Percentiles rank a stretch among this genome's conserved stretches.
Conservation (phyloP, 2,113 vertebrate species). For the Colistium nudipinnis region DNA sequence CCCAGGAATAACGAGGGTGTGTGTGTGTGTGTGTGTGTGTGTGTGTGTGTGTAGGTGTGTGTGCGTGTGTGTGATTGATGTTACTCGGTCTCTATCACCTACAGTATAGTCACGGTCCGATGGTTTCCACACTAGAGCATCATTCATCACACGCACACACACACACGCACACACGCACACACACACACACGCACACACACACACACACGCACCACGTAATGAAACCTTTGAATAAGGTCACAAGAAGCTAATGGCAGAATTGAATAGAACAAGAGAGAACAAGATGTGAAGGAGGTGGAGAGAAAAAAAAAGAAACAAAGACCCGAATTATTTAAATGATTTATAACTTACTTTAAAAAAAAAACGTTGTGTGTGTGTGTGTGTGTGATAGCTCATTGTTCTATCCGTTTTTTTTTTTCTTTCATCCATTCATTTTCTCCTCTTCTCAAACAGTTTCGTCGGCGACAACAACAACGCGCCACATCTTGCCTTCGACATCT, state of each 20-base stretch:
- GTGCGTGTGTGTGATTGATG: constrained; percentile 64
- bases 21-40: constrained; percentile 25
- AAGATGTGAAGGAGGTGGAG: neutral
- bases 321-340: neutral
- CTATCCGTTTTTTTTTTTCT: too few species aligned
- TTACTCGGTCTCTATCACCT: constrained; percentile 72
- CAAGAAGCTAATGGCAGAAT: constrained; percentile 48
- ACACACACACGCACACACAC: constrained; percentile 6
- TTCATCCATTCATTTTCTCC: too few species aligned
- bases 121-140: constrained; percentile 59
- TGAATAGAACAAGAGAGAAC: constrained; percentile 19
- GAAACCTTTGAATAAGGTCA: constrained; percentile 64
- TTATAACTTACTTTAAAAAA: too few species aligned
- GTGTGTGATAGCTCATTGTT: too few species aligned
- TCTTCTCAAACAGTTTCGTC: too few species aligned
- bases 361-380: too few species aligned
- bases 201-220: constrained; percentile 22
- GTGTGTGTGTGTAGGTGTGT: constrained; percentile 12
- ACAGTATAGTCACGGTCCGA: constrained; percentile 60
- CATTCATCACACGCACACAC: constrained; percentile 50
- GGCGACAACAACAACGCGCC: too few species aligned
- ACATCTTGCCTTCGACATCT: too few species aligned
- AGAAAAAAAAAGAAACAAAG: neutral
- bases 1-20: constrained; percentile 60
- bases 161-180: constrained; percentile 11